Evolutionary conservation across 2,888 invertebrate genomes (phyloP).

Genomic region (Phyto melanocephala): DNA sequence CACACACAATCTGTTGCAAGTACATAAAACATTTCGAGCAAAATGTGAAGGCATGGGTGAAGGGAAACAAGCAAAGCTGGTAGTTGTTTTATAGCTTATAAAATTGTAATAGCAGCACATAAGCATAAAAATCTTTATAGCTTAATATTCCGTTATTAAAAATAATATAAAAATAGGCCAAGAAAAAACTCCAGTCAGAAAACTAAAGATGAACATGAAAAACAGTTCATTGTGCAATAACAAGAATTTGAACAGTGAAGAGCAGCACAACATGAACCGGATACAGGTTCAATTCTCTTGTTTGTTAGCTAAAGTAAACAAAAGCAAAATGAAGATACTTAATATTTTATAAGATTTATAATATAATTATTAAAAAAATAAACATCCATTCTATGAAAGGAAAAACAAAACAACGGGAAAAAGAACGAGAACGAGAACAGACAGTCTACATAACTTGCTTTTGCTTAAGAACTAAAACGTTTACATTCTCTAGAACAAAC

Average conservation of each 20-base stretch:
- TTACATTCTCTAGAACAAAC: neutral
- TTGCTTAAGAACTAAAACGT: neutral
- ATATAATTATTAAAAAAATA: constrained; percentile 63
- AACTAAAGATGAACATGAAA: constrained; percentile 6
- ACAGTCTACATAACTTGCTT: neutral
- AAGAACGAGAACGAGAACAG: neutral
- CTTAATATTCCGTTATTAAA: constrained; percentile 39
- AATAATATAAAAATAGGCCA: neutral
- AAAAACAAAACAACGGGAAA: neutral
- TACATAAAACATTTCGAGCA: neutral
- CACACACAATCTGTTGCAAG: constrained; percentile 24
- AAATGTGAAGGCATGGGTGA: neutral
- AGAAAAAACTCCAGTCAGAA: neutral
- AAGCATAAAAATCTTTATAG: constrained; percentile 53
- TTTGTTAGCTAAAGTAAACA: constrained; percentile 17
- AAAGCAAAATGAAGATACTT: constrained; percentile 41
- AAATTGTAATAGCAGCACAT: constrained; percentile 57
- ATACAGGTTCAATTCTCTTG: constrained; percentile 3
- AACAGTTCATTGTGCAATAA: neutral
- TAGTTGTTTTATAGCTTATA: constrained; percentile 52
- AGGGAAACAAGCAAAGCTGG: neutral
- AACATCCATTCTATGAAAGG: neutral
- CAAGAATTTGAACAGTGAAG: no score
- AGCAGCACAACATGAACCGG: neutral
- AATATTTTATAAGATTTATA: constrained; percentile 63